Evolutionary conservation across 2,113 vertebrate species (phyloP).

Genomic region (Haliaeetus leucogaster): DNA sequence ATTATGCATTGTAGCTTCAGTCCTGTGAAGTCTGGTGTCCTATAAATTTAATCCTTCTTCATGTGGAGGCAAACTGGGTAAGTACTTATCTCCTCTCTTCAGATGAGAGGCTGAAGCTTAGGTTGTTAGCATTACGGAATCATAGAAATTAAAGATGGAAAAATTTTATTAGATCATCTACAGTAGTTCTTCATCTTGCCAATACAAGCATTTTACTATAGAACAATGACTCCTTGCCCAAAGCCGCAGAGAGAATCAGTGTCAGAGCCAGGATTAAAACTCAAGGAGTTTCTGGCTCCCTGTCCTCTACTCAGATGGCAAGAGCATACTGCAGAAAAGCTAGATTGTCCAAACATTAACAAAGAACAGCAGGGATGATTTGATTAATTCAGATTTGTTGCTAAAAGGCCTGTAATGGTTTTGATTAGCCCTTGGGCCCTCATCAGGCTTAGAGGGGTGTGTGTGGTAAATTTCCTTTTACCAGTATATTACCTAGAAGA

Average conservation of each 20-base stretch:
- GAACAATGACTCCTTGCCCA: constrained; percentile 57
- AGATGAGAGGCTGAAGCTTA: background rate
- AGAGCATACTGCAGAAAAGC: constrained; percentile 45
- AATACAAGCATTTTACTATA: constrained; percentile 69
- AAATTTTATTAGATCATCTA: constrained; percentile 66
- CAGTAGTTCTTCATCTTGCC: constrained; percentile 59
- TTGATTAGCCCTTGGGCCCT: constrained; percentile 50
- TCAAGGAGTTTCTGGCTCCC: constrained; percentile 18
- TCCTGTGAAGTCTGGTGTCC: background rate
- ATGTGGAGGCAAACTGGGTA: background rate
- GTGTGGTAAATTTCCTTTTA: constrained; percentile 34
- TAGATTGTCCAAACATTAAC: constrained; percentile 62
- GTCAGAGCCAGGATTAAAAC: constrained; percentile 42
- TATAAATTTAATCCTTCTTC: background rate
- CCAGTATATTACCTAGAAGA: background rate
- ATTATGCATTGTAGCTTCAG: too few species aligned
- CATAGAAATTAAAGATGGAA: constrained; percentile 62
- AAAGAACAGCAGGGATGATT: constrained; percentile 56
- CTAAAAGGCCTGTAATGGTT: constrained; percentile 58
- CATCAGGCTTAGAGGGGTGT: constrained; percentile 7
- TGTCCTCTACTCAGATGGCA: background rate
- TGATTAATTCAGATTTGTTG: constrained; percentile 51
- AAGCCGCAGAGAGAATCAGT: constrained; percentile 35
- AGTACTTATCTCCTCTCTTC: background rate
- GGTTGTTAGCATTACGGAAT: constrained; percentile 32